A percentile compares a stretch with the other conserved stretches of the same genome.
Conservation (phyloP, 2,113 vertebrate genomes). For the Ariopsis seemanni region DNA sequence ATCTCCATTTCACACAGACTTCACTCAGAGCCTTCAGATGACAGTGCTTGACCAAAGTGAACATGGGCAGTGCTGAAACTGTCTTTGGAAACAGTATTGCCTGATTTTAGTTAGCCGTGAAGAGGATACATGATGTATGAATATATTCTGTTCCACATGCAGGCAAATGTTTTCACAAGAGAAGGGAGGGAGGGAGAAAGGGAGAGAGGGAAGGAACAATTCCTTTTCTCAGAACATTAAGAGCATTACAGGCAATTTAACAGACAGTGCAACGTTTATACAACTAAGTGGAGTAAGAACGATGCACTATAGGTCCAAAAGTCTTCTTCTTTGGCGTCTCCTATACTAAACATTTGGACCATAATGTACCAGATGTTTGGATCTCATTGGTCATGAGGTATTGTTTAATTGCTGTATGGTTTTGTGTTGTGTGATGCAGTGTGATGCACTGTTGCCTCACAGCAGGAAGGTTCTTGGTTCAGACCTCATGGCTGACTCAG, state of each 20-base stretch:
- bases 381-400: background rate
- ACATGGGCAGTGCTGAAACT: background rate
- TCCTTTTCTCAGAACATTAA: background rate
- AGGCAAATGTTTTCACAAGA: background rate
- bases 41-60: background rate
- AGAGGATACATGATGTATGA: background rate
- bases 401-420: background rate
- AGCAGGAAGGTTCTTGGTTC: too few relatives aligned
- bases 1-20: constrained; percentile 10
- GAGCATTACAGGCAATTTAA: background rate
- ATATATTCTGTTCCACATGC: background rate
- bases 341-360: background rate
- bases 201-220: background rate
- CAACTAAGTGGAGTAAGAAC: background rate
- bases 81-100: background rate
- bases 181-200: background rate
- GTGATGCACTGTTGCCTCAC: too few relatives aligned
- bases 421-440: background rate
- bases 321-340: background rate
- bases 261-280: background rate
- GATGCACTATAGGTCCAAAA: background rate
- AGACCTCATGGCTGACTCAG: too few relatives aligned
- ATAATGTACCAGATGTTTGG: background rate
- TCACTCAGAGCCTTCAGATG: background rate
- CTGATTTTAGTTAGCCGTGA: background rate